Percentiles rank a stretch among this genome's conserved stretches.
These are phyloP conservation scores for Sapayoa aenigma DNA, from an alignment of 2,113 vertebrate genomes.

Conservation along the genomic window DNA sequence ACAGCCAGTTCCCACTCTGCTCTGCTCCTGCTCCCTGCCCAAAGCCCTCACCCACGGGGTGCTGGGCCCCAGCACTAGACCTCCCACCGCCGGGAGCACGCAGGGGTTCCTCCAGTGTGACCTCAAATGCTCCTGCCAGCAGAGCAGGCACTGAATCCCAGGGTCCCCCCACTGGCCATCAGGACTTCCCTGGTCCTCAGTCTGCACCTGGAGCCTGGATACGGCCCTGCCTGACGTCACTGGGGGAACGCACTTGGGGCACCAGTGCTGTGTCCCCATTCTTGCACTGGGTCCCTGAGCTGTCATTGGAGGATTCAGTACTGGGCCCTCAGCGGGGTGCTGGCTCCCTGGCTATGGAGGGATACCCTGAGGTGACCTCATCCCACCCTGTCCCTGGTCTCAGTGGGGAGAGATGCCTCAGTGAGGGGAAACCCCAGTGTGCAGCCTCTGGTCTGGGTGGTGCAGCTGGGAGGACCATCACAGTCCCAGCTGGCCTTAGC, in stretches of 20 bases:
- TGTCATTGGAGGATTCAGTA: accelerated
- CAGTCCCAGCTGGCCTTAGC: background rate
- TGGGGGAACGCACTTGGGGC: background rate
- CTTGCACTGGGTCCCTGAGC: accelerated
- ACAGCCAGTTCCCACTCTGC: background rate
- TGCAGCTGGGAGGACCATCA: background rate
- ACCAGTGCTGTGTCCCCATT: accelerated
- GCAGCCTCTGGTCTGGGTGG: background rate
- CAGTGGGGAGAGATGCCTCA: accelerated
- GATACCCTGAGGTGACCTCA: accelerated
- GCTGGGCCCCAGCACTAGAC: background rate
- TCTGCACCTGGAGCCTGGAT: background rate
- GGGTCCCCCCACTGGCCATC: accelerated
- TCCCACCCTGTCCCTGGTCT: background rate
- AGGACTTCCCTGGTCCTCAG: too few relatives aligned
- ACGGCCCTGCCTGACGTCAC: background rate
- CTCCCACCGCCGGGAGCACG: background rate
- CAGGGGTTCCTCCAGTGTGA: accelerated
- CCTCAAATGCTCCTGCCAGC: accelerated
- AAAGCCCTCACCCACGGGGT: accelerated
- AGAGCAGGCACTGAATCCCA: accelerated
- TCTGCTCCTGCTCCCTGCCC: background rate
- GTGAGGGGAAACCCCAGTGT: background rate
- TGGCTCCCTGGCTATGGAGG: background rate
- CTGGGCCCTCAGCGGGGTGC: accelerated